Conservation (phyloP, 2,797 vertebrate species). For the Apogon talboti region DNA sequence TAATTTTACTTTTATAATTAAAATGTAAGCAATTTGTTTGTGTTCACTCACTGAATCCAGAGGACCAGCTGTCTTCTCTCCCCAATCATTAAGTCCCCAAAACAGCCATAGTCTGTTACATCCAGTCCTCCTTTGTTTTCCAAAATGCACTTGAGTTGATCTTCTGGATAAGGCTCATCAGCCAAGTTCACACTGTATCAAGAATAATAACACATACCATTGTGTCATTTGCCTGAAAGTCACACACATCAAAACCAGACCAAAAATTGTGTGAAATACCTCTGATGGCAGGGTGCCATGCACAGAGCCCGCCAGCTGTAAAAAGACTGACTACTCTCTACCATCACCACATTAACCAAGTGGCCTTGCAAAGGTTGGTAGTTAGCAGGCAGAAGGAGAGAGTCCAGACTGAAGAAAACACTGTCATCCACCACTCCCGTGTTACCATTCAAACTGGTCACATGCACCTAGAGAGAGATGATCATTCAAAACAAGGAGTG, state of each 20-base stretch:
- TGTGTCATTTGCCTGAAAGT: background rate
- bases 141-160: conserved; percentile 72
- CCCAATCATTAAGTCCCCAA: conserved; percentile 87
- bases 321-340: conserved; percentile 93
- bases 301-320: conserved; percentile 94
- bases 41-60: conserved; percentile 90
- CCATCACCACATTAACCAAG: conserved; percentile 89
- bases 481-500: background rate
- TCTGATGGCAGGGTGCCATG: conserved; percentile 83
- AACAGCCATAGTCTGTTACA: conserved; percentile 85
- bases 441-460: conserved; percentile 86
- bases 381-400: conserved; percentile 85
- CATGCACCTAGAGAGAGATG: conserved; percentile 80
- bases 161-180: conserved; percentile 26
- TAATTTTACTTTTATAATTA: background rate
- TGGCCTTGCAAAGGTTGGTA: conserved; percentile 86
- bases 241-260: background rate
- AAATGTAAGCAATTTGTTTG: background rate
- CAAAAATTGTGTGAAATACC: conserved; percentile 69
- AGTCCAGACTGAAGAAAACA: conserved; percentile 92
- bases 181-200: conserved; percentile 42
- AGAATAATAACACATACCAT: background rate
- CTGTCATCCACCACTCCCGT: conserved; percentile 88
- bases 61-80: conserved; percentile 80
- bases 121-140: conserved; percentile 88